Conservation (phyloP, 2,888 invertebrate genomes). For the Lepas anatifera region DNA sequence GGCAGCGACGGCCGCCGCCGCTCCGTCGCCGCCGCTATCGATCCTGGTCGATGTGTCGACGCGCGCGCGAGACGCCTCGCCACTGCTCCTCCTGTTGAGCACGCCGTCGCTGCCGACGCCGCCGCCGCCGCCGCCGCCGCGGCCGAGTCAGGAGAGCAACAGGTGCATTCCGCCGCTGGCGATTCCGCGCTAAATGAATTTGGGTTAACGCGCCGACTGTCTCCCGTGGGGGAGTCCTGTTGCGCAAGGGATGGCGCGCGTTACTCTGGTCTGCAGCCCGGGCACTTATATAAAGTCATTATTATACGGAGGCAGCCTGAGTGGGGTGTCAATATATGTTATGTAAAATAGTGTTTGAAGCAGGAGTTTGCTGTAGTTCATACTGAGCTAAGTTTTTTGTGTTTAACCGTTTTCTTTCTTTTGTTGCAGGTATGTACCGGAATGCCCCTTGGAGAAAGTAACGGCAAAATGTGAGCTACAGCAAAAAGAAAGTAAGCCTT, state of each 20-base stretch:
- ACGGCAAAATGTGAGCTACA: too few species aligned
- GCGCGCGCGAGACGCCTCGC: too few species aligned
- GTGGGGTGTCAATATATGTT: not conserved
- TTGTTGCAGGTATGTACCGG: not conserved
- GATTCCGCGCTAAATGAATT: slow-evolving; percentile 8
- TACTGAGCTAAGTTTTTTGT: too few species aligned
- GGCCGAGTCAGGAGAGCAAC: not conserved
- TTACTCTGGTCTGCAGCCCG: too few species aligned
- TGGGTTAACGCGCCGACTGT: not conserved
- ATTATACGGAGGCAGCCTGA: not conserved
- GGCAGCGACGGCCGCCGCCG: not conserved
- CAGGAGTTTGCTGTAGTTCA: too few species aligned
- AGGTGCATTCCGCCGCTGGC: not conserved
- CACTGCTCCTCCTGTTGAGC: not conserved
- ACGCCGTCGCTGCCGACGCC: not conserved
- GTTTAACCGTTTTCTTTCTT: not conserved
- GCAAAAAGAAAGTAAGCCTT: too few species aligned
- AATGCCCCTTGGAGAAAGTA: too few species aligned
- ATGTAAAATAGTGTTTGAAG: too few species aligned
- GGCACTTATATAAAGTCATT: too few species aligned
- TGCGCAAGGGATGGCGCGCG: too few species aligned
- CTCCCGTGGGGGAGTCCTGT: not conserved
- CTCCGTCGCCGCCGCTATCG: not conserved
- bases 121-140: not conserved
- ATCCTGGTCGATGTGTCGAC: not conserved